These are phyloP conservation scores for Osmerus eperlanus DNA, from an alignment of 2,113 vertebrate species.

Conservation along the genomic window DNA sequence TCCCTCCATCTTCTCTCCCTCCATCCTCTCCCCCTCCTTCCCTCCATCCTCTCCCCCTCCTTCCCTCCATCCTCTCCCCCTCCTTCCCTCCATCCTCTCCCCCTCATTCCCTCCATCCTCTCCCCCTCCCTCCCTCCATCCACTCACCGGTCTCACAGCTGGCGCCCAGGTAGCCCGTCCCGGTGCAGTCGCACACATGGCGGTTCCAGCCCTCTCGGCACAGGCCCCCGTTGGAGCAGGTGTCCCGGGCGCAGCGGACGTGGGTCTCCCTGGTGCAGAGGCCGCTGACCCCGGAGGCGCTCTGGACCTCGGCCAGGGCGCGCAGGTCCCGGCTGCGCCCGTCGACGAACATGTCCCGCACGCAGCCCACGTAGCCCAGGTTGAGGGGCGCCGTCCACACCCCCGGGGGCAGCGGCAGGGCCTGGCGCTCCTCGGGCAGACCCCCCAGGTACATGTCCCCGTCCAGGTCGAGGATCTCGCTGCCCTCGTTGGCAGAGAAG, in stretches of 20 bases:
- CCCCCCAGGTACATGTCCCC: conserved; percentile 90
- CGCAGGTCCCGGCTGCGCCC: conserved; percentile 86
- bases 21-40: background rate
- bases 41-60: background rate
- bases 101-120: background rate
- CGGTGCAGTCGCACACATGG: conserved; percentile 85
- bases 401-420: conserved; percentile 81
- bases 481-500: conserved; percentile 85
- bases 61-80: too few relatives aligned
- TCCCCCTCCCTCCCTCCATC: background rate
- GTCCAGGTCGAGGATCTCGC: conserved; percentile 88
- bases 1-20: background rate
- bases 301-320: conserved; percentile 79
- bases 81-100: background rate
- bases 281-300: conserved; percentile 75
- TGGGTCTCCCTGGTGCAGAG: conserved; percentile 86
- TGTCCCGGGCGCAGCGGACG: conserved; percentile 75
- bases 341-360: conserved; percentile 89
- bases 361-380: conserved; percentile 88
- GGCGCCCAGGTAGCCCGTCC: conserved; percentile 83
- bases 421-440: conserved; percentile 78
- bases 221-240: conserved; percentile 79
- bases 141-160: conserved; percentile 84
- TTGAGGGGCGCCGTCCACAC: conserved; percentile 85
- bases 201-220: conserved; percentile 93